Base-by-base conservation (phyloP, 2,113 vertebrate genomes). In the Tragelaphus buxtoni region DNA sequence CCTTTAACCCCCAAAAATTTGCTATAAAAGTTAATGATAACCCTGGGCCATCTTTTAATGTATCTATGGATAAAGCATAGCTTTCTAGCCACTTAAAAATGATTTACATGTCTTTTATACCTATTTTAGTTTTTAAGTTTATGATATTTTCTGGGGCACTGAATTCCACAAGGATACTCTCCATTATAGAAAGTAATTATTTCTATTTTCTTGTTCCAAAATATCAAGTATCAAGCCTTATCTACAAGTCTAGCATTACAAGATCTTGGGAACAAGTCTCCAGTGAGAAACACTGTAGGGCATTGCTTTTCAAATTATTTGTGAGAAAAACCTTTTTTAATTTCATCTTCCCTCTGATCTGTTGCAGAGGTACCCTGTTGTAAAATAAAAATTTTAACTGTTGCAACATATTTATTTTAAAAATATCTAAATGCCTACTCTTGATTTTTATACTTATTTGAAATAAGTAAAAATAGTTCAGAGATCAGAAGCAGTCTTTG, bases 151-250 rank as follows among this genome's bases (percentile, higher is more conserved):
- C 39, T 56, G 20, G 28, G 18, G 5, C n/a, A 81, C 1, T 90
- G 30, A 84, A 94, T 77, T 94, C 11, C 69, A 88, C 42, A 45
- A 92, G n/a, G 1, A 13, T 56, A 69, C 1, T 76, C 13, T 61
- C 13, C 9, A 81, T 72, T 81, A 85, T n/a, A 61, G 60, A 86
- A 85, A 85, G 6, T n/a, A 83, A 90, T 90, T 72, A 47, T 83
- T 97, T 92, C n/a, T 17, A 82, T 56, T 94, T 95, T 51, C n/a
- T 88, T 90, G 10, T 9, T 77, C 47, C 72, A 81, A 94, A 90
- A 69, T 85, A 61, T 83, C 30, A n/a, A 42, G 13, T 11, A 30
- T 85, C 45, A 88, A 82, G 22, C 76, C 88, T 45, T 79, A 74
- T 56, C 4, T 42, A 83, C 49, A 92, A 79, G n/a, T 91, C 61